These are phyloP conservation scores for Phalacrocorax brasilianus DNA, from an alignment of 2,113 vertebrate species.

Conservation along the genomic window DNA sequence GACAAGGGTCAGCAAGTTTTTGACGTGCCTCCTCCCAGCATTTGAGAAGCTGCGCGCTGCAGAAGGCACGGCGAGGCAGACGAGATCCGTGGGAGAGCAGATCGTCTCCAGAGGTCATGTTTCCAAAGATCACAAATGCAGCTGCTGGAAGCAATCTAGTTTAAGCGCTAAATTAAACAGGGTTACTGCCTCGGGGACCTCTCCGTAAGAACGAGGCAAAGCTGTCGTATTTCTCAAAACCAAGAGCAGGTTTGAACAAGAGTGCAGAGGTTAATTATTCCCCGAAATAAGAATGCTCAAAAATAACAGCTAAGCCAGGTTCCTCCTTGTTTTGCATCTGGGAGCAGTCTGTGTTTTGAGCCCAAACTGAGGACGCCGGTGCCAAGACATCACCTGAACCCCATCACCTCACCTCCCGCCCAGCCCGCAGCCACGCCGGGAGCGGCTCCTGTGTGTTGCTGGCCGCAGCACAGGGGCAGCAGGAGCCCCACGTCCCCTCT, in stretches of 20 bases:
- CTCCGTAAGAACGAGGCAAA: not conserved
- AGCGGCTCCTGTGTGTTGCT: rapidly evolving
- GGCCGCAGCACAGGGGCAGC: no score
- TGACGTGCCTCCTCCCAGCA: not conserved
- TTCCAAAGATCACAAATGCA: not conserved
- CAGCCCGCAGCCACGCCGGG: not conserved
- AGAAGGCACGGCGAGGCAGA: not conserved
- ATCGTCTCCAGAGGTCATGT: not conserved
- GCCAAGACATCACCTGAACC: not conserved
- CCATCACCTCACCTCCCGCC: not conserved
- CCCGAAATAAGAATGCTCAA: not conserved
- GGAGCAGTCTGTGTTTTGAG: not conserved
- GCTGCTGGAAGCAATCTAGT: conserved; percentile 20
- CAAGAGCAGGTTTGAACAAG: not conserved
- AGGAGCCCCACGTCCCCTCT: not conserved
- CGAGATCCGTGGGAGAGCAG: not conserved
- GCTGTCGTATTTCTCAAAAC: not conserved
- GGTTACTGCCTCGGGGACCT: not conserved
- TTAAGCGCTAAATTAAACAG: conserved; percentile 36
- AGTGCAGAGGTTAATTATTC: not conserved
- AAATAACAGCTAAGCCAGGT: not conserved
- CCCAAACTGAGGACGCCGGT: not conserved
- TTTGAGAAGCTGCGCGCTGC: not conserved
- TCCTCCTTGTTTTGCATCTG: not conserved
- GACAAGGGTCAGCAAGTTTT: not conserved